phyloP scores from a whole-genome alignment of 2,113 vertebrate genomes.

The Murina feae region DNA sequence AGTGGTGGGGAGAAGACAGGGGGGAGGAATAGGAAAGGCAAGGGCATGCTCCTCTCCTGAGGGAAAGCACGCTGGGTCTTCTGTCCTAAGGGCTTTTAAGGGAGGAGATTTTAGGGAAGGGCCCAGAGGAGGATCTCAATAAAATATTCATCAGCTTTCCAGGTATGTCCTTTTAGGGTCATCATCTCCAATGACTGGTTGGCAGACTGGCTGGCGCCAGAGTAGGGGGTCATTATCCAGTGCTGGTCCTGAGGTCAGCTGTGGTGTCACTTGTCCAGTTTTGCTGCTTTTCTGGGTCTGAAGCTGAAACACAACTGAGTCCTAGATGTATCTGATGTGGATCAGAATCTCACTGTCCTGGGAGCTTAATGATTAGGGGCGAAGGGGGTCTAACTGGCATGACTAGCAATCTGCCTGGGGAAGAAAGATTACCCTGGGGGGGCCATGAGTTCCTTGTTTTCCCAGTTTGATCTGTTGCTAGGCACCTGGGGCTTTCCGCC shows the following conservation, averaged over 20 bases:
- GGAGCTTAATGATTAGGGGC: neutral
- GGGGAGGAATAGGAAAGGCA: neutral
- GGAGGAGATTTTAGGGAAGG: neutral
- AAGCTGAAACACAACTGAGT: neutral
- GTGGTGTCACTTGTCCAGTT: neutral
- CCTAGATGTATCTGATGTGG: neutral
- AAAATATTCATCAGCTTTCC: neutral
- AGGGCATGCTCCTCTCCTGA: neutral
- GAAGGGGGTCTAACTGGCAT: neutral
- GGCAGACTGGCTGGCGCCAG: neutral
- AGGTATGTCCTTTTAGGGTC: neutral
- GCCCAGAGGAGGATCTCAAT: neutral
- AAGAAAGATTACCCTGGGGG: neutral
- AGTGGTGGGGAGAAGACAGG: no score
- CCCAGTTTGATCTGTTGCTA: neutral
- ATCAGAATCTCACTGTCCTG: neutral
- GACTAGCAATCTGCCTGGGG: neutral
- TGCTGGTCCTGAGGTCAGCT: neutral
- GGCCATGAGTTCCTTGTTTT: neutral
- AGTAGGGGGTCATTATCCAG: neutral
- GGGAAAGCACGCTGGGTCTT: neutral
- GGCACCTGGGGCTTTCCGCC: neutral
- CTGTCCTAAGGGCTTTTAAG: neutral
- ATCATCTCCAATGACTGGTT: neutral
- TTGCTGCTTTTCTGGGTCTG: neutral